Conservation (phyloP, 2,113 vertebrate genomes). For the Polypterus senegalus region DNA sequence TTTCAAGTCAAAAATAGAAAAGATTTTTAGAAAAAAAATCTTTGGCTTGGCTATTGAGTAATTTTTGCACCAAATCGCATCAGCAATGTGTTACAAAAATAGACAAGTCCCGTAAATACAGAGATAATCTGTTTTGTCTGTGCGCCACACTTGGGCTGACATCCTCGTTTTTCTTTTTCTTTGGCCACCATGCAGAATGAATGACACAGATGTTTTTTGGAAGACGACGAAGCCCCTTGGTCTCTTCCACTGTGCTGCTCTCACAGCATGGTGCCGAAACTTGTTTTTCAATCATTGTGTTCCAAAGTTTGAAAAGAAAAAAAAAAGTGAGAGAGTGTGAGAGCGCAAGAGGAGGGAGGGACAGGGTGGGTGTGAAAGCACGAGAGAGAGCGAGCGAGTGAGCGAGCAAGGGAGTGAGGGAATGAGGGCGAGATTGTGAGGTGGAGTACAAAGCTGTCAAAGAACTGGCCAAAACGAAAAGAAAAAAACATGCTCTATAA, state of each 20-base stretch:
- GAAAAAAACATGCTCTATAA: slow-evolving; percentile 42
- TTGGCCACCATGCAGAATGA: slow-evolving; percentile 36
- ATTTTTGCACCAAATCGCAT: slow-evolving; percentile 1
- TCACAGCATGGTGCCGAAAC: slow-evolving; percentile 64
- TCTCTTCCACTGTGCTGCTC: slow-evolving; percentile 38
- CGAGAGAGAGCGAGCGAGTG: slow-evolving; percentile 29
- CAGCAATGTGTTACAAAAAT: too few relatives aligned
- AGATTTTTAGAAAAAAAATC: not conserved
- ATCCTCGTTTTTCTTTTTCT: slow-evolving; percentile 22
- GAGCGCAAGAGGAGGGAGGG: slow-evolving; percentile 29
- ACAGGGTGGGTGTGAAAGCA: slow-evolving; percentile 25
- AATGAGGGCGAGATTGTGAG: slow-evolving; percentile 35
- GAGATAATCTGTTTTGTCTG: too few relatives aligned
- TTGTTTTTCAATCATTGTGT: slow-evolving; percentile 60
- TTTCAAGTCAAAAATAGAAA: slow-evolving; percentile 6
- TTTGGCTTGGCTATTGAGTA: too few relatives aligned
- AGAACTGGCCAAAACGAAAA: slow-evolving; percentile 21
- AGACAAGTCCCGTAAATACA: too few relatives aligned
- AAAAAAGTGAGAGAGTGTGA: slow-evolving; percentile 25
- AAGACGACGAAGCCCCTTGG: slow-evolving; percentile 45
- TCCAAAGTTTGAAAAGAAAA: slow-evolving; percentile 29
- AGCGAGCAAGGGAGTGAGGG: slow-evolving; percentile 18
- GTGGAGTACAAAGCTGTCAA: slow-evolving; percentile 39
- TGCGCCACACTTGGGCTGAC: too few relatives aligned
- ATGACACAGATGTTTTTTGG: slow-evolving; percentile 60